Base-by-base conservation (phyloP, 2,113 vertebrate genomes). In the Psilopogon haemacephalus region DNA sequence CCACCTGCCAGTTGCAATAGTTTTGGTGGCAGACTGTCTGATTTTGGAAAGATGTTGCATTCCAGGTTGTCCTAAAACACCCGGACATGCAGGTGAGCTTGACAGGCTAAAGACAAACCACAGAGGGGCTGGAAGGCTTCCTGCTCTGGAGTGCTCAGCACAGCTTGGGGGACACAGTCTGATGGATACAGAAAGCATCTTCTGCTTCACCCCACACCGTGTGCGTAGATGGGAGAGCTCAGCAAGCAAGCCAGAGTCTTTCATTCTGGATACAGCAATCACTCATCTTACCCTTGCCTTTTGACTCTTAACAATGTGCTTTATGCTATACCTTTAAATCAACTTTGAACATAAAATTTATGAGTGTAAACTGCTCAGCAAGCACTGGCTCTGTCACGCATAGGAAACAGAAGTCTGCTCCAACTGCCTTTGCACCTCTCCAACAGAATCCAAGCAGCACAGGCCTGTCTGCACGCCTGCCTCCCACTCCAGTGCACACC, bases 151-250 rank as follows among this genome's bases (percentile, higher is more conserved):
- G 17, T 24, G 13, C 3, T 71, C 58, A 26, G n/a, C 42, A 11
- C 0, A 0, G 12, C 1, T 55, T 55, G 18, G 21, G 8, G 8
- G 16, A 37, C 6, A 38, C 12, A 12, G 40, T 8, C 60, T 32
- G 42, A 54, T 0, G 2, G 30, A 30, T 5, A 21, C 46, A 70
- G 32, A 86, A 50, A 27, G 4, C 32, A 44, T 14, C 32, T 72
- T 35, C 76, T 86, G 30, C 55, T 83, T 68, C 69, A 77, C 40
- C 21, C 14, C 52, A 20, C 30, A 14, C 1, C 1, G 17, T 1
- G 1, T 14, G 12, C 0, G 0, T 4, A 12, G 37, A 40, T 23
- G 26, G 28, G 24, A 50, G 70, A 67, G 28, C 32, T 80, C 68
- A 16, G 23, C 30, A 67, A 58, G 9, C 21, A 58, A 42, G 38